Evolutionary conservation across 2,797 vertebrate genomes (phyloP), one percentile per base, ranked within the genome.

Genomic region (Falco columbarius): DNA sequence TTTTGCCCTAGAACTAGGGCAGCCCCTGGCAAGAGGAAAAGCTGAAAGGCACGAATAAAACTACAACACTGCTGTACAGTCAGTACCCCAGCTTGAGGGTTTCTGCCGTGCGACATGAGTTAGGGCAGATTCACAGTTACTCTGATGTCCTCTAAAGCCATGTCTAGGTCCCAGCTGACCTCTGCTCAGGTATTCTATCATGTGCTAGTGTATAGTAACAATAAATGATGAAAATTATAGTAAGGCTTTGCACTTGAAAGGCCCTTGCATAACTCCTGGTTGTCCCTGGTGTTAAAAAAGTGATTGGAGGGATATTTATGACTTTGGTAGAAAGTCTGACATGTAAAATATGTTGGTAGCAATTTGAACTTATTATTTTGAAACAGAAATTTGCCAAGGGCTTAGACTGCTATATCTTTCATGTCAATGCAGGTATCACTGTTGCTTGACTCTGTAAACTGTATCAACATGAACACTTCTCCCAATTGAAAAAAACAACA

Each of bases 401-500:
- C 32, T 77, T 73, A 55, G 55, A 10, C 20, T 51, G 55, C 27
- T 59, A 20, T 51, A 54, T 73, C 46, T 91, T 95, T 82, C 86
- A 18, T 90, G 59, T 84, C 63, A 85, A 3, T 77, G 44, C 55
- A 90, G 81, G 72, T 93, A 70, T 91, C 17, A 51, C 22, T 65
- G 42, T 85, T 92, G 67, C 70, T 80, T 3, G 3, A 14, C 91
- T 97, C 85, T 75, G 40, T 95, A 93, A 94, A 91, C 71, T 90
- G 29, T 86, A 83, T 90, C 93, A 49, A 92, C 75, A 42, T 71
- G 81, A 71, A 40, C n/a, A 38, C 30, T 86, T 97, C 90, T 96
- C 87, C 81, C 96, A 96, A 55, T 82, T 93, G 71, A 90, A 95
- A 96, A 91, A 94, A 98, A 95, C 96, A 97, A 96, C 90, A 76